Evolutionary conservation across 1,140 invertebrate species (phyloP), one percentile per base, ranked within the genome.

Genomic region (Tachypleus tridentatus): DNA sequence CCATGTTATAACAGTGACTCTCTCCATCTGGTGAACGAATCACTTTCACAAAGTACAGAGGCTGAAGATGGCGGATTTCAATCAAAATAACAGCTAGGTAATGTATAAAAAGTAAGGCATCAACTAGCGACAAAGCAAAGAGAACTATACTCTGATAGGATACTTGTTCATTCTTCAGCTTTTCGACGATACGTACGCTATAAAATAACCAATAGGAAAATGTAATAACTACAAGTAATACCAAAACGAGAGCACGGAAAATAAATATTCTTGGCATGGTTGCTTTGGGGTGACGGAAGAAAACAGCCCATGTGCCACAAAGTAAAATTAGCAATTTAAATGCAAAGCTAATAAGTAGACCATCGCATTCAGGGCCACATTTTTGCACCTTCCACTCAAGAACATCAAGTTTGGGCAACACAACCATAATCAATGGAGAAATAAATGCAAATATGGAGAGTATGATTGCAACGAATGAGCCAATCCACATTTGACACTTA

Each of bases 191-290:
- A 82, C 96, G 87, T 57, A 95, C 91, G 71, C 92, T 86, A 75
- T 97, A 99, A 77, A 98, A 98, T 1, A 98, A 80, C 95, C 96
- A 99, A 79, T 93, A 97, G 10, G 93, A 87, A 80, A 97, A 94
- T 64, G 88, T 91, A 75, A 94, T 89, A 7, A 98, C 82, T 59
- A 93, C 85, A n/a, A 95, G 85, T 51, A 98, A 82, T 8, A 92
- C 82, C 59, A 97, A 79, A 47, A 97, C 86, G 69, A 91, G 83
- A 1, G 91, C 87, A 72, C 93, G 83, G 74, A 94, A 93, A 54
- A 97, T 81, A 78, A 92, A 95, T 71, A 98, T 88, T 68, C 95
- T 81, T 5, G 96, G 96, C 81, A 98, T 85, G 11, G 89, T 91
- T 49, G 91, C 88, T 71, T 85, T 82, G 58, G 83, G 83, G 51